Base-by-base conservation (phyloP, 2,113 vertebrate species). In the Archocentrus centrarchus region DNA sequence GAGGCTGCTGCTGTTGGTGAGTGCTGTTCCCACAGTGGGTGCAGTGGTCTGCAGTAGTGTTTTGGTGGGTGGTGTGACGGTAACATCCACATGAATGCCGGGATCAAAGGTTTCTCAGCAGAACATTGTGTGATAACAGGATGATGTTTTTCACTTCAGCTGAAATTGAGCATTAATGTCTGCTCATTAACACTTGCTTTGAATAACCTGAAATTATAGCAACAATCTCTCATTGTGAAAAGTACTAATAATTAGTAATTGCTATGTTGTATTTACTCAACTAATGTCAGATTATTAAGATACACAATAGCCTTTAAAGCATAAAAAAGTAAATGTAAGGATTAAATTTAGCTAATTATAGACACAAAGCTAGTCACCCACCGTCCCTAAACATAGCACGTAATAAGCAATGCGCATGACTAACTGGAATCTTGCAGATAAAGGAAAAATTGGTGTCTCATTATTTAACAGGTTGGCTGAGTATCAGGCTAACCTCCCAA, bases 391-490 rank as follows among this genome's bases (percentile, higher is more conserved):
- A 77, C 60, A 84, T 11, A 50, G 27, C n/a, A 11, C 0, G 6
- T 53, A 70, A 53, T 41, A 24, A 1, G 57, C 9, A 27, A 73
- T 0, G 3, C 35, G 27, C 18, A 55, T 55, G 68, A 55, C 11
- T 37, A 79, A 76, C 79, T 79, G 59, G 83, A 77, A 63, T 53
- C 17, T 66, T 47, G 55, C 20, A 44, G 62, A 22, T 50, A 39
- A 77, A 14, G 39, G 62, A 62, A 44, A 63, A 66, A 77, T 17
- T 17, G 22, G 39, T 79, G 62, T 79, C 61, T 86, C 73, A 61
- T 91, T 87, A 90, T 41, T 86, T 86, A 89, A 84, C 79, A 85
- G 32, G 10, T 77, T 84, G 79, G 66, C 76, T 78, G 76, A 24
- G 22, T 59, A 82, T 80, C 88, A 81, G 81, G 59, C 81, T 79